Conservation (phyloP, 2,888 invertebrate genomes). For the Timandra comae region DNA sequence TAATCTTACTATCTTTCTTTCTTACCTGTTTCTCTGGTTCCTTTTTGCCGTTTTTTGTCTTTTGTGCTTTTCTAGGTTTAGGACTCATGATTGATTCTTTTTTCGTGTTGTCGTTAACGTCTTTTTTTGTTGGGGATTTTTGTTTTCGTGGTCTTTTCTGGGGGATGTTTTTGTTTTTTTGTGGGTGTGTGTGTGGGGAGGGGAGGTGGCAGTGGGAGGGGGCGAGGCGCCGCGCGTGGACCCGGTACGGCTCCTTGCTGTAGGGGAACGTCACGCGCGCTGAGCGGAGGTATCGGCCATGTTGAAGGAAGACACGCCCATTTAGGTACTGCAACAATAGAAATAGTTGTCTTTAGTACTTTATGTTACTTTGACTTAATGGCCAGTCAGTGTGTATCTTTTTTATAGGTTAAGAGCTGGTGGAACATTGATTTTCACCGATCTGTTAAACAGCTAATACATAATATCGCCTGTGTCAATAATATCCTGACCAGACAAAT, state of each 20-base stretch:
- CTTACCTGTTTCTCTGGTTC: constrained; percentile 32
- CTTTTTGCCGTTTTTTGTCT: constrained; percentile 37
- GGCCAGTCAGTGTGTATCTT: no score
- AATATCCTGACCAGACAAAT: no score
- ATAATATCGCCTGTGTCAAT: no score
- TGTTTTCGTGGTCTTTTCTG: constrained; percentile 35
- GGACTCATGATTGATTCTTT: constrained; percentile 50
- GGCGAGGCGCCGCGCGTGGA: constrained; percentile 53
- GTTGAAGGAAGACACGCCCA: constrained; percentile 84
- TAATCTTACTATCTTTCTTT: constrained; percentile 18
- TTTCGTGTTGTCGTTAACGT: constrained; percentile 61
- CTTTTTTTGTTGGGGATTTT: constrained; percentile 67
- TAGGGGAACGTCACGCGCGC: constrained; percentile 78
- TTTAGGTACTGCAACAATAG: constrained; percentile 81
- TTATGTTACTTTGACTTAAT: neutral
- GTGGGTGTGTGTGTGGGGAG: constrained; percentile 38
- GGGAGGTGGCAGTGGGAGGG: constrained; percentile 46
- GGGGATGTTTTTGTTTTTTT: constrained; percentile 30
- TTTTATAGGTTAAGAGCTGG: no score
- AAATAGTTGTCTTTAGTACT: neutral
- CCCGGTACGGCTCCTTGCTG: constrained; percentile 66
- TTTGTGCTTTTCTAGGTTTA: constrained; percentile 38
- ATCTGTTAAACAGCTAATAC: no score
- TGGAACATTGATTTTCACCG: no score
- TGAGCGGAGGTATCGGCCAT: constrained; percentile 80